Evolutionary conservation across 1,140 invertebrate species (phyloP), one percentile per base, ranked within the genome.

Genomic region (Gonatopus flavifemur): DNA sequence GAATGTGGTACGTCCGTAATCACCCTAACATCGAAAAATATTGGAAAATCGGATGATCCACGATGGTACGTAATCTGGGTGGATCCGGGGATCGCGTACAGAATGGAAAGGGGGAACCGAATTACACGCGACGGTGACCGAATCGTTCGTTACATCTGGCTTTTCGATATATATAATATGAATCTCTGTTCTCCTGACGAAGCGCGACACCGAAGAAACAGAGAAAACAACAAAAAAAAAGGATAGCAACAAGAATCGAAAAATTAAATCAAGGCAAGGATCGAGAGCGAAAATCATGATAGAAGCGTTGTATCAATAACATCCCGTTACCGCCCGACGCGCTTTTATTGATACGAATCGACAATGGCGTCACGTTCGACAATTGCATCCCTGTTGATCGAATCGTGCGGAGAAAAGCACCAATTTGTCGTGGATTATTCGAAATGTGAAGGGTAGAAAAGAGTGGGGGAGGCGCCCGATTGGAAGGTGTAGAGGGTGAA

Each of bases 381-480:
- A 38, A 36, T 30, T 45, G 31, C 24, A 30, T n/a, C n/a, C n/a
- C n/a, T 35, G 32, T 32, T 37, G 30, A 19, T 9, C 46, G 51
- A 22, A 30, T 4, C 22, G 42, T 13, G 41, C 25, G 28, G 16
- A 32, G 28, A 33, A 49, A 15, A 12, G 45, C 54, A 63, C 52
- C 61, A 63, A 63, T 64, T 64, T 64, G 56, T 57, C 41, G 31
- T n/a, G 44, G 52, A 55, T 57, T 55, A 55, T 57, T n/a, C 41
- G 15, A 10, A 16, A 2, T 15, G 15, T 36, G 2, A 40, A 42
- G n/a, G 49, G 21, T 52, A 48, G 22, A 31, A 15, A 53, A 20
- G 58, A 40, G 43, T 49, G 33, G 37, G 30, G 12, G n/a, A 44
- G 45, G 41, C 37, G 47, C 37, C 28, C n/a, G n/a, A n/a, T n/a